Base-by-base conservation (phyloP, 2,888 invertebrate genomes). In the Pyrgus malvae region DNA sequence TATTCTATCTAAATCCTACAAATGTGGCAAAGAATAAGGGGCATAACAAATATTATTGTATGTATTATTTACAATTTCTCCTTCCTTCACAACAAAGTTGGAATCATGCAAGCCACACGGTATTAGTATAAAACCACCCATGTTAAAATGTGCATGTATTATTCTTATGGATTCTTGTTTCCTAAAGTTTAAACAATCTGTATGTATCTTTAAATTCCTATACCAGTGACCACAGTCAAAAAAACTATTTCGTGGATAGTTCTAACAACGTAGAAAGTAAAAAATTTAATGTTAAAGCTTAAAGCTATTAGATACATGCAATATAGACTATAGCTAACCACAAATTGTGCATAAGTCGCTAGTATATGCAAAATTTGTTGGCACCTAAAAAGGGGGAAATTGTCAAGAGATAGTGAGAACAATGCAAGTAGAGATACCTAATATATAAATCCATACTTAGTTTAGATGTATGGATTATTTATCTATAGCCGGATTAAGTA, bases 271-370 rank as follows among this genome's bases (percentile, higher is more conserved):
- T 14, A 41, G 33, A 7, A 35, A 44, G 48, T 42, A 49, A 40
- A 37, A 51, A 19, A 25, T 27, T 17, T 11, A 56, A 58, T 33
- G 31, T 48, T 56, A 41, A 64, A 77, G 72, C 75, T 51, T 56
- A 65, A 77, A 76, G 74, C 77, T 63, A 67, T 76, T 73, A 74
- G 58, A 60, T 41, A 63, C 77, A 78, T 78, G 76, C 78, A 78
- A 64, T 65, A 56, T 21, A 54, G 60, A 64, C 62, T 60, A 48
- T 5, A 62, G 57, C 59, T 58, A 59, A 56, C 60, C 66, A 67
- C 68, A 67, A 71, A 68, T 60, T 66, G 61, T 63, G 64, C 64
- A 62, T 48, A 60, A 19, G 63, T 65, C 61, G 6, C 0, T 7
- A 17, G 21, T 8, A 3, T 51, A 44, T 35, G 35, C 42, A 51